Evolutionary conservation across 2,888 invertebrate species (phyloP).

Genomic region (Drosophila quinaria): DNA sequence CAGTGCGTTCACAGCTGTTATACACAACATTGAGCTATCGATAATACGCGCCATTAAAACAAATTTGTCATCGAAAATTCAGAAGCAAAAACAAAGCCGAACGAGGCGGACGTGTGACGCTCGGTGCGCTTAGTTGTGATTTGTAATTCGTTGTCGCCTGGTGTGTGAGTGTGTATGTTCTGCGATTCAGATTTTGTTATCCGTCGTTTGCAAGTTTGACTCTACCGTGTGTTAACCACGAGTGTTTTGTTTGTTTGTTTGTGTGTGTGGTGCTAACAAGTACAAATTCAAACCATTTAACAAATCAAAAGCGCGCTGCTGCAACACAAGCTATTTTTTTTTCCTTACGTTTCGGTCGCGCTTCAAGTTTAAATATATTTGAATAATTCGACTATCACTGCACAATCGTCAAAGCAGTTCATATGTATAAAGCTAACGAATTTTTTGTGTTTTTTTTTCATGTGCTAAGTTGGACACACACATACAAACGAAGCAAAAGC

Average conservation of each 20-base stretch:
- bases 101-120: conserved; percentile 63
- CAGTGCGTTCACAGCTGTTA: conserved; percentile 45
- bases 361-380: conserved; percentile 6
- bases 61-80: conserved; percentile 40
- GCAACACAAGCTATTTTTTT: conserved; percentile 28
- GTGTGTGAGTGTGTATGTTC: conserved; percentile 43
- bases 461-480: conserved; percentile 51
- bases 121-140: conserved; percentile 53
- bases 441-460: conserved; percentile 43
- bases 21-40: conserved; percentile 31
- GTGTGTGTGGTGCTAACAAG: conserved; percentile 32
- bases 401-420: not conserved
- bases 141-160: conserved; percentile 52
- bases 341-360: conserved; percentile 9
- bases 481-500: conserved; percentile 26
- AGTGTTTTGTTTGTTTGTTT: conserved; percentile 29
- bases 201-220: conserved; percentile 34
- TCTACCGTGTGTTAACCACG: conserved; percentile 36
- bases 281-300: conserved; percentile 47
- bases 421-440: not conserved
- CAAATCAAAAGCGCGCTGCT: conserved; percentile 34
- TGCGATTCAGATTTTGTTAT: conserved; percentile 55
- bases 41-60: conserved; percentile 44
- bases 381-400: not conserved
- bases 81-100: conserved; percentile 62